These are phyloP conservation scores for Conus canariensis DNA, from an alignment of 2,888 invertebrate genomes.

Conservation along the genomic window DNA sequence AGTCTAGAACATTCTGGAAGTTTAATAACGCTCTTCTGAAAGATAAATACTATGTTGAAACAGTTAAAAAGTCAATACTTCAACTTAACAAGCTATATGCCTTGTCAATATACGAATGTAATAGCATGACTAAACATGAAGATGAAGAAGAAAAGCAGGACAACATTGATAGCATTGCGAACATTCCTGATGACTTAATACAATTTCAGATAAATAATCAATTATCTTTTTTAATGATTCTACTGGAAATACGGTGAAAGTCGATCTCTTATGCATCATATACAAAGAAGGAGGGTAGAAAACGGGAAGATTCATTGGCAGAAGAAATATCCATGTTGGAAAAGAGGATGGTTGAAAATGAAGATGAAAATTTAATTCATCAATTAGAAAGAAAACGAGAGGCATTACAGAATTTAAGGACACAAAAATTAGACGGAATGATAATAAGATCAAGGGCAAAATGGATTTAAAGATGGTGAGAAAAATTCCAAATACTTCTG, in stretches of 20 bases:
- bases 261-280: neutral
- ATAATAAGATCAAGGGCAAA: neutral
- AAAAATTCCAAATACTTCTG: neutral
- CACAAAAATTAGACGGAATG: neutral
- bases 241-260: neutral
- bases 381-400: neutral
- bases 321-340: neutral
- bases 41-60: neutral
- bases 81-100: neutral
- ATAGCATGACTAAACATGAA: neutral
- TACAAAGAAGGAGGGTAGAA: neutral
- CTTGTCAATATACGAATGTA: neutral
- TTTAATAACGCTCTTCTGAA: neutral
- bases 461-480: neutral
- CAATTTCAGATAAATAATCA: neutral
- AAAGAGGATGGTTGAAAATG: neutral
- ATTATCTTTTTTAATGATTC: neutral
- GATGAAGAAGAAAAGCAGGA: no score
- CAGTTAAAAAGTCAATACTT: neutral
- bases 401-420: neutral
- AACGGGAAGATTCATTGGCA: neutral
- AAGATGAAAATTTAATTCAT: neutral
- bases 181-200: no score
- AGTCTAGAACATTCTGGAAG: neutral
- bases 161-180: no score